Evolutionary conservation across 2,888 invertebrate species (phyloP).

Genomic region (Laothoe populi): DNA sequence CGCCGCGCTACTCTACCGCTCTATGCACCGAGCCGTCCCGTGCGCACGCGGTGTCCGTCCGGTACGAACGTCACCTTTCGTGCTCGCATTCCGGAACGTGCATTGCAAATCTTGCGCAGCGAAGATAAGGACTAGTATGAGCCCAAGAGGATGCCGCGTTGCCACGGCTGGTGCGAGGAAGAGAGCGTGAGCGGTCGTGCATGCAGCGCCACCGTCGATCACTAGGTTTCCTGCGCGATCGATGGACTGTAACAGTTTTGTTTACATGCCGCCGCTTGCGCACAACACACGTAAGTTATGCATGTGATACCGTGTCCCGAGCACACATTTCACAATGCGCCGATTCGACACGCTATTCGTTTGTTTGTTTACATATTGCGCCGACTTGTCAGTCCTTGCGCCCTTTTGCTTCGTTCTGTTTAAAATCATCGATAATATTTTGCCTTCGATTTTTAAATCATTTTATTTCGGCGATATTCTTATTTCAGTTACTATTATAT

Average conservation of each 20-base stretch:
- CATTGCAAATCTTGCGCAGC: conserved; percentile 36
- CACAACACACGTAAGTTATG: conserved; percentile 75
- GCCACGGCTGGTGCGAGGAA: too few species aligned
- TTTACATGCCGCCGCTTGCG: conserved; percentile 60
- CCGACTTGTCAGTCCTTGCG: conserved; percentile 21
- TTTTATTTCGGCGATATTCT: conserved; percentile 7
- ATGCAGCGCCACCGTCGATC: conserved; percentile 40
- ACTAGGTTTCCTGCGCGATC: conserved; percentile 44
- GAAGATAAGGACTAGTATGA: conserved; percentile 33
- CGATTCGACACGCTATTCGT: conserved; percentile 61
- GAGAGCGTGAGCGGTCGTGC: conserved; percentile 34
- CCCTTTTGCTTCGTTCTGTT: conserved; percentile 38
- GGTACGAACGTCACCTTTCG: conserved; percentile 33
- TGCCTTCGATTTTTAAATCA: conserved; percentile 30
- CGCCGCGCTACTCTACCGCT: conserved; percentile 34
- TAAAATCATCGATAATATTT: conserved; percentile 37
- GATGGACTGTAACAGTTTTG: conserved; percentile 61
- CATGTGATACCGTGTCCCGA: conserved; percentile 64
- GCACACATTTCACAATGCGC: conserved; percentile 66
- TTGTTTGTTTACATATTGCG: conserved; percentile 66
- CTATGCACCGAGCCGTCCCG: conserved; percentile 48
- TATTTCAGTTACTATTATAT: conserved; percentile 33
- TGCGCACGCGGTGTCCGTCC: conserved; percentile 47
- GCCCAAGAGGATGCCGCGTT: conserved; percentile 30
- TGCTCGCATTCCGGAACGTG: conserved; percentile 27